Evolutionary conservation across 2,113 vertebrate genomes (phyloP).

Genomic region (Myrmecobius fasciatus): DNA sequence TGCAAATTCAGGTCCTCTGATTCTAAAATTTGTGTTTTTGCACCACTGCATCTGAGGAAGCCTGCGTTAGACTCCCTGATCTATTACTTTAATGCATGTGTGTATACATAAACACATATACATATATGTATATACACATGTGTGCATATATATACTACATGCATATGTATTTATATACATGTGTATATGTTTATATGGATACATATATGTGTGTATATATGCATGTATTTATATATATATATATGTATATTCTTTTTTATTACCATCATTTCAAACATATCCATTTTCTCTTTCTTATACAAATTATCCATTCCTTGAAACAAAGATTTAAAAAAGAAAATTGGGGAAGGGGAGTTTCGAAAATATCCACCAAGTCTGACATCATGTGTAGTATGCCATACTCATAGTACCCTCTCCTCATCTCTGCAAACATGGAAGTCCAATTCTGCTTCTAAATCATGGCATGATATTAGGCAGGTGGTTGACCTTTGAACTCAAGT

Average conservation of each 20-base stretch:
- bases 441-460: neutral
- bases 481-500: neutral
- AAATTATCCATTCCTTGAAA: neutral
- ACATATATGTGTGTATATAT: neutral
- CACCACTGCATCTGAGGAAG: neutral
- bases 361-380: neutral
- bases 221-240: too few relatives aligned
- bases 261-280: neutral
- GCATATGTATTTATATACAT: too few relatives aligned
- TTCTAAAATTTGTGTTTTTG: neutral
- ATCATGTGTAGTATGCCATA: neutral
- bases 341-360: neutral
- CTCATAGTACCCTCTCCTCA: too few relatives aligned
- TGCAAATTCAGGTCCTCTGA: neutral
- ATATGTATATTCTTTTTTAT: neutral
- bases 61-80: accelerated
- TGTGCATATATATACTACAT: too few relatives aligned
- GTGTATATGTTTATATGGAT: neutral
- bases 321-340: neutral
- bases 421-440: neutral
- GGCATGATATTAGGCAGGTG: neutral
- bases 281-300: neutral
- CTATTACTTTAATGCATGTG: neutral
- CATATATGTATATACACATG: too few relatives aligned
- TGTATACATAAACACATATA: too few relatives aligned